Evolutionary conservation across 2,113 vertebrate species (phyloP).

Genomic region (Scytalopus superciliaris): DNA sequence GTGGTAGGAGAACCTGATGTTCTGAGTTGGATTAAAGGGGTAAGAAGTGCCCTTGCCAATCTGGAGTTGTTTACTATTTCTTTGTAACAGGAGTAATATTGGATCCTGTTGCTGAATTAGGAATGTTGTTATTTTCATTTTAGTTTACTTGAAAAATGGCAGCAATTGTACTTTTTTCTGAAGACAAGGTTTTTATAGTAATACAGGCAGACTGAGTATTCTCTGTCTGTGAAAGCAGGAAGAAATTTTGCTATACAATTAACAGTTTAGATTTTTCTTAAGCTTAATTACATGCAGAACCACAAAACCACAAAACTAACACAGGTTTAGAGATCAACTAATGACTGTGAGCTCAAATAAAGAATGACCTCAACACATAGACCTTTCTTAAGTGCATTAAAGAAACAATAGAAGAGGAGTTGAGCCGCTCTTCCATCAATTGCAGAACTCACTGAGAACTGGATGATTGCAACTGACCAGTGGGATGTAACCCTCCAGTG

Average conservation of each 20-base stretch:
- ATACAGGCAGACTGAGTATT: neutral
- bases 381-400: neutral
- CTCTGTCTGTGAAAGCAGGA: neutral
- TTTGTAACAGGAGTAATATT: neutral
- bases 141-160: neutral
- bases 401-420: neutral
- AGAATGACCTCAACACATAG: neutral
- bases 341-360: neutral
- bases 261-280: slow-evolving; percentile 10
- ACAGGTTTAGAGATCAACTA: neutral
- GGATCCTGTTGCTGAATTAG: neutral
- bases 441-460: neutral
- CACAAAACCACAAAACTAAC: neutral
- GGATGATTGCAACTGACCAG: neutral
- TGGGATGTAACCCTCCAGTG: neutral
- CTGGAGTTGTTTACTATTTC: neutral
- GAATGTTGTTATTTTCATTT: neutral
- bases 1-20: neutral
- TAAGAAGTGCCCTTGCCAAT: neutral
- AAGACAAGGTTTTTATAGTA: slow-evolving; percentile 33
- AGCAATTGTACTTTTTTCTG: slow-evolving; percentile 34
- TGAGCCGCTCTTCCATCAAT: neutral
- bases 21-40: neutral
- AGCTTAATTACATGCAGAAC: slow-evolving; percentile 20
- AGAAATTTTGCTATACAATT: slow-evolving; percentile 35